These are phyloP conservation scores for Drosophila mimica DNA, from an alignment of 2,888 invertebrate genomes.

Conservation along the genomic window DNA sequence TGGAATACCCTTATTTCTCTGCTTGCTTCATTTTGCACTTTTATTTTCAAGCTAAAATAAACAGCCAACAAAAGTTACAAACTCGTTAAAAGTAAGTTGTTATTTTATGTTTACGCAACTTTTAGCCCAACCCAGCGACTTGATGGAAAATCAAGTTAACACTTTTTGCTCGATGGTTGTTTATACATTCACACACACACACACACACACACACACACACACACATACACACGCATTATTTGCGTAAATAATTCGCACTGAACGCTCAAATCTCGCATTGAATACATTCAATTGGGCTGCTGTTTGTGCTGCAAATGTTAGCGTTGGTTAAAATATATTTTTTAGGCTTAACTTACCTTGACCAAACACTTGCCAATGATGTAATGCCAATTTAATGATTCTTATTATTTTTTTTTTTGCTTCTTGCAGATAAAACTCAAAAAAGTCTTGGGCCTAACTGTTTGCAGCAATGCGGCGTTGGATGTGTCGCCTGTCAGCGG, in stretches of 20 bases:
- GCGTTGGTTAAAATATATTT: slow-evolving; percentile 21
- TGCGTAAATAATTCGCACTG: slow-evolving; percentile 66
- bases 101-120: slow-evolving; percentile 18
- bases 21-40: neutral
- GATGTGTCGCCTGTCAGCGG: slow-evolving; percentile 95
- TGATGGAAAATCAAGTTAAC: slow-evolving; percentile 55
- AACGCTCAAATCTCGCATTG: slow-evolving; percentile 26
- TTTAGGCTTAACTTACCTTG: slow-evolving; percentile 50
- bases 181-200: slow-evolving; percentile 28
- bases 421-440: slow-evolving; percentile 95
- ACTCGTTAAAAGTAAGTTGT: slow-evolving; percentile 8
- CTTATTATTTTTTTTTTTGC: slow-evolving; percentile 51
- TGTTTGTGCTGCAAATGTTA: slow-evolving; percentile 41
- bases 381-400: slow-evolving; percentile 61
- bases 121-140: slow-evolving; percentile 10
- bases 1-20: neutral
- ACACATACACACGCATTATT: slow-evolving; percentile 37
- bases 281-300: slow-evolving; percentile 28
- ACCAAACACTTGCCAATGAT: slow-evolving; percentile 46
- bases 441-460: slow-evolving; percentile 97
- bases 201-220: neutral
- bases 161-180: slow-evolving; percentile 18
- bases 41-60: slow-evolving; percentile 9
- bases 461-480: slow-evolving; percentile 95
- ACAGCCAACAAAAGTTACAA: neutral